phyloP scores from a whole-genome alignment of 2,888 invertebrate species.

The Scaptodrosophila latifasciaeformis region DNA sequence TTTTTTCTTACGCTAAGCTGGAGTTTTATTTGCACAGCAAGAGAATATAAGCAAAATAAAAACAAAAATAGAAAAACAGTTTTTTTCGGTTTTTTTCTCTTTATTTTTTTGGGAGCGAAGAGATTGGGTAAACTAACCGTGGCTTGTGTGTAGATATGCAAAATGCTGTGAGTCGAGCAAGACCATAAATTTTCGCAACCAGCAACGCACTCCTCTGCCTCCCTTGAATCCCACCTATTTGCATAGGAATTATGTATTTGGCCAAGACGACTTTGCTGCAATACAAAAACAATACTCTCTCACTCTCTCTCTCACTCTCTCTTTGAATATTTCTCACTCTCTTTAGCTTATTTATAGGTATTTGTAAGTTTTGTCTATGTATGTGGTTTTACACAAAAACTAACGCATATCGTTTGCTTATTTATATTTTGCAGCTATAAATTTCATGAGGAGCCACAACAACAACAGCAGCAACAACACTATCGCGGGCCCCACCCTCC shows the following conservation, averaged over 20 bases:
- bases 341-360: too few species aligned
- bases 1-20: conserved; percentile 62
- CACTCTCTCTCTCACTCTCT: too few species aligned
- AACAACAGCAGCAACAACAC: conserved; percentile 3
- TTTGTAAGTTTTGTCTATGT: too few species aligned
- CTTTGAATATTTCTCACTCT: too few species aligned
- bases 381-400: conserved; percentile 28
- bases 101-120: too few species aligned
- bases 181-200: conserved; percentile 57
- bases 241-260: conserved; percentile 66
- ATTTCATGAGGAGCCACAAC: conserved; percentile 43
- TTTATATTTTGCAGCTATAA: conserved; percentile 61
- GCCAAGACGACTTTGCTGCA: conserved; percentile 59
- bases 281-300: conserved; percentile 26
- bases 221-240: conserved; percentile 61
- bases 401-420: conserved; percentile 58
- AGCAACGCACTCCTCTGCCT: too few species aligned
- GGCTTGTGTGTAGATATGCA: conserved; percentile 51
- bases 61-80: not conserved
- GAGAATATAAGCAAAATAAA: too few species aligned
- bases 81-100: too few species aligned
- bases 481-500: not conserved
- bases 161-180: conserved; percentile 53
- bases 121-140: not conserved
- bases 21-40: conserved; percentile 45